Evolutionary conservation across 2,888 invertebrate species (phyloP).

Genomic region (Sinodicranocentrus sp.): DNA sequence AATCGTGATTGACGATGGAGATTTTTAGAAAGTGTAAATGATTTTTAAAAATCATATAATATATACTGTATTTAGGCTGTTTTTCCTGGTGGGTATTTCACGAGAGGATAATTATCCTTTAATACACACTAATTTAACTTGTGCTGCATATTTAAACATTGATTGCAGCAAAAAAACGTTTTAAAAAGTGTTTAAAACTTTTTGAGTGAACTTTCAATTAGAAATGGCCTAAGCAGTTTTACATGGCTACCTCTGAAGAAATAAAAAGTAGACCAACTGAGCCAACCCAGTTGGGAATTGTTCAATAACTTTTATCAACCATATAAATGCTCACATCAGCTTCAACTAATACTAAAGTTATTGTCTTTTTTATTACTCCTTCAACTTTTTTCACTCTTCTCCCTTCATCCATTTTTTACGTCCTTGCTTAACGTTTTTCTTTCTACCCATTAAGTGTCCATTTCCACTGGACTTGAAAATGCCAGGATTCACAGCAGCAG

Average conservation of each 20-base stretch:
- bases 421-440: background rate
- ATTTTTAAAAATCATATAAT: too few relatives aligned
- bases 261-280: constrained; percentile 11
- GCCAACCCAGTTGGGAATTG: constrained; percentile 36
- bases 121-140: too few relatives aligned
- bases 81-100: too few relatives aligned
- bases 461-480: constrained; percentile 18
- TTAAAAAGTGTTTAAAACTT: too few relatives aligned
- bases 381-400: background rate
- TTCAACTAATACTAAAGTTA: constrained; percentile 45
- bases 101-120: too few relatives aligned
- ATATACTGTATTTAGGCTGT: too few relatives aligned
- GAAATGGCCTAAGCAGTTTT: too few relatives aligned
- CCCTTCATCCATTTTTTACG: constrained; percentile 6
- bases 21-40: background rate
- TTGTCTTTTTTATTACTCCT: constrained; percentile 47
- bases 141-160: too few relatives aligned
- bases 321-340: constrained; percentile 49
- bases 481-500: constrained; percentile 29
- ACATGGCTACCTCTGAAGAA: too few relatives aligned
- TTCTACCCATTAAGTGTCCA: constrained; percentile 47
- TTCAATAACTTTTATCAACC: constrained; percentile 46
- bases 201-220: too few relatives aligned
- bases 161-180: too few relatives aligned
- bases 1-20: too few relatives aligned